Evolutionary conservation across 2,888 invertebrate genomes (phyloP).

Genomic region (Heteromyza rotundicornis): DNA sequence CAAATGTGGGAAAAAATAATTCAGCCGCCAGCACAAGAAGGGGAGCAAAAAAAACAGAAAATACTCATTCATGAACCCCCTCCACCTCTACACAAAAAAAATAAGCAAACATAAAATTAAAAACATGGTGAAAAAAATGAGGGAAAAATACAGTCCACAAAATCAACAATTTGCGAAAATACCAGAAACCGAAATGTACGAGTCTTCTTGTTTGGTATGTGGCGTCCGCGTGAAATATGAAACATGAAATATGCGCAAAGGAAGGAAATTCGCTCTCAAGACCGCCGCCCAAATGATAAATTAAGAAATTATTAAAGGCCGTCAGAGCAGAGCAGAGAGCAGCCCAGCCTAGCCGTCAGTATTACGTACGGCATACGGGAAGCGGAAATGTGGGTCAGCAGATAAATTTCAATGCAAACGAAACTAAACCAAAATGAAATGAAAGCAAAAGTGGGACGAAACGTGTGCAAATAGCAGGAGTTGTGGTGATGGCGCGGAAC

Average conservation of each 20-base stretch:
- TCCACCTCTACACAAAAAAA: neutral
- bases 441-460: neutral
- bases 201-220: too few species aligned
- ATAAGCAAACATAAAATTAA: neutral
- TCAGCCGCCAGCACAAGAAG: neutral
- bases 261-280: neutral
- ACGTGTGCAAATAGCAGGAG: neutral
- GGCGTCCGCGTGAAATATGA: too few species aligned
- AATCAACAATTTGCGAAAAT: too few species aligned
- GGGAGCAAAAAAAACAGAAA: neutral
- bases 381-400: conserved; percentile 2
- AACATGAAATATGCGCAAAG: neutral
- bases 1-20: neutral
- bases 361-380: too few species aligned
- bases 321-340: neutral
- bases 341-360: too few species aligned
- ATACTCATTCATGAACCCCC: too few species aligned
- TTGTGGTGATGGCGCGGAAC: too few species aligned
- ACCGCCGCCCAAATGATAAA: neutral
- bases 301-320: neutral
- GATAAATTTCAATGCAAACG: neutral
- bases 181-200: too few species aligned
- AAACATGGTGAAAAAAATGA: neutral
- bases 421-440: neutral
- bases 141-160: too few species aligned